Conservation (phyloP, 2,113 vertebrate species). For the Lota lota region DNA sequence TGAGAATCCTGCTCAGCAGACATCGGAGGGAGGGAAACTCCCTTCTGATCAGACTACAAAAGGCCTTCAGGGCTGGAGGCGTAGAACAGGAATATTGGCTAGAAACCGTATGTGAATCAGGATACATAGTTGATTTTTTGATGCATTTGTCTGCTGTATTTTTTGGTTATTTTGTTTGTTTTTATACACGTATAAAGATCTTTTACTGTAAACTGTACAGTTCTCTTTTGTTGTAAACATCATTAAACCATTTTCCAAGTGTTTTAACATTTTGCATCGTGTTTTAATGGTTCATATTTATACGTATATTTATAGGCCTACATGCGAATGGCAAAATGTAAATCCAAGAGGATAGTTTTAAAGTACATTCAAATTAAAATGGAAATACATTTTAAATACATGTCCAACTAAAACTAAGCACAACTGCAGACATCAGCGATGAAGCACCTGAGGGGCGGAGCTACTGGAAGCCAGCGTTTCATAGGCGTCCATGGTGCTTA, state of each 20-base stretch:
- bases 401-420: background rate
- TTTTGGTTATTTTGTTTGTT: slow-evolving; percentile 76
- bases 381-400: too few species aligned
- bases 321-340: too few species aligned
- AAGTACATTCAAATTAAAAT: background rate
- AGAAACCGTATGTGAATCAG: slow-evolving; percentile 91
- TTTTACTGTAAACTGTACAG: slow-evolving; percentile 99
- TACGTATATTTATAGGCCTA: background rate
- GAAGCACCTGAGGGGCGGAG: slow-evolving; percentile 31
- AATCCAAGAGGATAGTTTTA: background rate
- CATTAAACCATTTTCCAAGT: slow-evolving; percentile 99
- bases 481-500: slow-evolving; percentile 23
- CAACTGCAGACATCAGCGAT: slow-evolving; percentile 54
- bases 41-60: slow-evolving; percentile 76
- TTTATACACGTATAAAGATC: slow-evolving; percentile 87
- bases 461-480: slow-evolving; percentile 72
- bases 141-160: slow-evolving; percentile 99
- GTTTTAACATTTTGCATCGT: slow-evolving; percentile 82
- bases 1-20: slow-evolving; percentile 36
- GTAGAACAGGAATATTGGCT: slow-evolving; percentile 86
- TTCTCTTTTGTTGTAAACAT: slow-evolving; percentile 99
- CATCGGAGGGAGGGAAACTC: slow-evolving; percentile 68
- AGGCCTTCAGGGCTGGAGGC: slow-evolving; percentile 59
- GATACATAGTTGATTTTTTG: slow-evolving; percentile 91
- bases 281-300: slow-evolving; percentile 33